Percentiles rank a stretch among this genome's conserved stretches.
These are phyloP conservation scores for Antennarius striatus DNA, from an alignment of 2,113 vertebrate genomes.

Conservation along the genomic window DNA sequence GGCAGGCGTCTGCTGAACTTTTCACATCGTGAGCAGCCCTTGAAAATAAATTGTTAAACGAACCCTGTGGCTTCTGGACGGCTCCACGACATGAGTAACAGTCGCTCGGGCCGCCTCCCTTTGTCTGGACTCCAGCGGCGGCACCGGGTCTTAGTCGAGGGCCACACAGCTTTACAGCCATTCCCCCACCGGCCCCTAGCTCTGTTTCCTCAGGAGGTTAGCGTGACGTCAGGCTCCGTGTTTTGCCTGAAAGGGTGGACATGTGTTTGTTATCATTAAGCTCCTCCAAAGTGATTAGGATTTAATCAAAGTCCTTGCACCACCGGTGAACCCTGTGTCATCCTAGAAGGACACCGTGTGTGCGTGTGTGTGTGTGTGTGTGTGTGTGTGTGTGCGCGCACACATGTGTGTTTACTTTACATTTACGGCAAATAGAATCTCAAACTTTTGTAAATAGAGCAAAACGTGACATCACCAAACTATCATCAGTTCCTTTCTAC, in stretches of 20 bases:
- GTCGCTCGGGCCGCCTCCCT: conserved; percentile 15
- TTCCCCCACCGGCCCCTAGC: neutral
- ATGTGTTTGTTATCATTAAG: conserved; percentile 73
- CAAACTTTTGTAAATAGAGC: conserved; percentile 48
- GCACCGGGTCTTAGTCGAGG: conserved; percentile 33
- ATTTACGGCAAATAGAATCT: conserved; percentile 44
- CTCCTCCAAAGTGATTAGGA: conserved; percentile 57
- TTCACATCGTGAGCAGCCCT: conserved; percentile 44
- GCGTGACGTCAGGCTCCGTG: conserved; percentile 46
- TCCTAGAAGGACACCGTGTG: conserved; percentile 15
- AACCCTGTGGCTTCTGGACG: conserved; percentile 44
- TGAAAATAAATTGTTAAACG: conserved; percentile 48
- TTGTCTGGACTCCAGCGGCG: conserved; percentile 18
- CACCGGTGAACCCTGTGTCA: conserved; percentile 55
- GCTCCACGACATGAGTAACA: conserved; percentile 18
- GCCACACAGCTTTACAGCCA: conserved; percentile 16
- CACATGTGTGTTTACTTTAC: conserved; percentile 11
- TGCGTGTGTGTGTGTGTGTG: conserved; percentile 10
- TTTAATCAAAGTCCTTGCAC: conserved; percentile 67
- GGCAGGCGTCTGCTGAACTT: conserved; percentile 60
- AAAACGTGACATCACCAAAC: conserved; percentile 79
- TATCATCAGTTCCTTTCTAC: conserved; percentile 6
- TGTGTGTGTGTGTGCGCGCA: conserved; percentile 12
- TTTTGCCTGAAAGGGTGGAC: conserved; percentile 20
- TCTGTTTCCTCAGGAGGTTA: conserved; percentile 40